These are phyloP conservation scores for Lontra canadensis DNA, from an alignment of 2,113 vertebrate species.

Conservation along the genomic window DNA sequence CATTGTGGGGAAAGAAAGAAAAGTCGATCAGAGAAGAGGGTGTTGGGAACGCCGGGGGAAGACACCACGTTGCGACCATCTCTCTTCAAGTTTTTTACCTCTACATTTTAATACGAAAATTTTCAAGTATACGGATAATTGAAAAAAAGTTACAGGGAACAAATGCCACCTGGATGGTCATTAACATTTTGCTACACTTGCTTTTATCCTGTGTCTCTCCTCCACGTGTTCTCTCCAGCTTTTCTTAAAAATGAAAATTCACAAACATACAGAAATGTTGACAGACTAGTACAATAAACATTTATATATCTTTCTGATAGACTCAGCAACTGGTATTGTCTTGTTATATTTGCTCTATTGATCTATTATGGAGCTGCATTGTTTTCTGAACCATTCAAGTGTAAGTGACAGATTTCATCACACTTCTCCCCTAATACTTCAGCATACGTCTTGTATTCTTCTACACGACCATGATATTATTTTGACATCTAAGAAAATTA, in stretches of 20 bases:
- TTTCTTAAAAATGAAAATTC: slow-evolving; percentile 5
- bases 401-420: slow-evolving; percentile 10
- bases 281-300: background rate
- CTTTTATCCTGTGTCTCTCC: background rate
- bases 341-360: background rate
- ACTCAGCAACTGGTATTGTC: background rate
- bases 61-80: background rate
- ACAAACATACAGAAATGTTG: background rate
- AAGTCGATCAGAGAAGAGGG: background rate
- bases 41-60: background rate
- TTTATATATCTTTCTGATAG: background rate
- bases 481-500: slow-evolving; percentile 46
- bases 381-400: slow-evolving; percentile 20
- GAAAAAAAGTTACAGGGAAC: slow-evolving; percentile 25
- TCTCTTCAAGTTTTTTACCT: background rate
- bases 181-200: slow-evolving; percentile 16
- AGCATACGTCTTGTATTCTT: slow-evolving; percentile 6
- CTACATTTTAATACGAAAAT: slow-evolving; percentile 36
- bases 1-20: background rate
- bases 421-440: background rate
- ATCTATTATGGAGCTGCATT: background rate
- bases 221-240: background rate
- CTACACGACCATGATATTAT: background rate
- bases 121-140: background rate
- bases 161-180: background rate